phyloP scores from a whole-genome alignment of 2,888 invertebrate species.

The Eupithecia subumbrata region DNA sequence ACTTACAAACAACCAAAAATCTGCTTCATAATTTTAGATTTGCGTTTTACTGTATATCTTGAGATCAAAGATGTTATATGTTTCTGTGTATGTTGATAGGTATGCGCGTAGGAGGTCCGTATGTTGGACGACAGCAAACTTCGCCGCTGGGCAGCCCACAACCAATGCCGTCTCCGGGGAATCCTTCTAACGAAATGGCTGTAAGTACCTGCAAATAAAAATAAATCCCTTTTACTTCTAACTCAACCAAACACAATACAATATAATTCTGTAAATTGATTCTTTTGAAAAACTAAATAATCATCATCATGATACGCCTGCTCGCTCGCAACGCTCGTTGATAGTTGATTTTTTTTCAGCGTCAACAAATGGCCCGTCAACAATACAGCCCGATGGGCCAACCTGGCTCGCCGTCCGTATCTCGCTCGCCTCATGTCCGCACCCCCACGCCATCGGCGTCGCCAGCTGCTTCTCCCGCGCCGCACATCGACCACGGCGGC shows the following conservation, averaged over 20 bases:
- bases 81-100: conserved; percentile 52
- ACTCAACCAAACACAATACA: neutral
- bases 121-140: conserved; percentile 74
- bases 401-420: conserved; percentile 83
- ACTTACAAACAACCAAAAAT: too few relatives aligned
- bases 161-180: conserved; percentile 79
- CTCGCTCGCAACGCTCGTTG: too few relatives aligned
- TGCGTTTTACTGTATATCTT: neutral
- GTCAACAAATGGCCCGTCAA: conserved; percentile 79
- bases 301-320: too few relatives aligned
- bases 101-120: conserved; percentile 78
- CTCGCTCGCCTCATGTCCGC: conserved; percentile 82
- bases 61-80: neutral
- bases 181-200: conserved; percentile 72
- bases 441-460: conserved; percentile 74
- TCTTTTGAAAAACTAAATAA: too few relatives aligned
- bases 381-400: conserved; percentile 82
- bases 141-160: conserved; percentile 81
- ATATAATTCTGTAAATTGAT: neutral
- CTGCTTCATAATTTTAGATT: too few relatives aligned
- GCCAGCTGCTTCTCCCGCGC: conserved; percentile 74
- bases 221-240: neutral
- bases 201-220: conserved; percentile 55
- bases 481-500: conserved; percentile 61
- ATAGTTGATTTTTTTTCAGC: conserved; percentile 50